phyloP scores from a whole-genome alignment of 2,797 vertebrate species.

The Chelmon rostratus region DNA sequence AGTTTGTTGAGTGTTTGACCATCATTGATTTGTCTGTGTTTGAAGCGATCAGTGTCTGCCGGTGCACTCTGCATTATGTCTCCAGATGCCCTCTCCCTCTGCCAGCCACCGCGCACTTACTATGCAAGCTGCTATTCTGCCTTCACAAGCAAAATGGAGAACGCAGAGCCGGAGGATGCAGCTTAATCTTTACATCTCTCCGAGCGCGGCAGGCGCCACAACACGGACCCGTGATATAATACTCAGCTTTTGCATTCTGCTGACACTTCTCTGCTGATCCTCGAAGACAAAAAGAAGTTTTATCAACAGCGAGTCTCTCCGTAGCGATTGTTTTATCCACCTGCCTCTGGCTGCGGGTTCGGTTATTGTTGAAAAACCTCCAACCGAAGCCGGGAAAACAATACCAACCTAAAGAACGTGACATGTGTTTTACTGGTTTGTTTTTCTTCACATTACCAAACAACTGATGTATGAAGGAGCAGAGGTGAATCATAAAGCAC shows the following conservation, averaged over 20 bases:
- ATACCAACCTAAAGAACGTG: constrained; percentile 22
- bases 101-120: constrained; percentile 30
- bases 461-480: constrained; percentile 19
- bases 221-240: constrained; percentile 42
- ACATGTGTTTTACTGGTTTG: constrained; percentile 23
- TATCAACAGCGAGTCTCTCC: constrained; percentile 43
- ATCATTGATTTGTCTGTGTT: constrained; percentile 54
- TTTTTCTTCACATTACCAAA: constrained; percentile 8
- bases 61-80: constrained; percentile 49
- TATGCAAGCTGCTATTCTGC: constrained; percentile 55
- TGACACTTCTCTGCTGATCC: constrained; percentile 57
- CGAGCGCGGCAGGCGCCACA: constrained; percentile 31
- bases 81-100: constrained; percentile 35
- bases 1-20: constrained; percentile 31
- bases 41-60: constrained; percentile 46
- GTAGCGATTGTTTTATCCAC: constrained; percentile 28
- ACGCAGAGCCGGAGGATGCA: constrained; percentile 25
- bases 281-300: constrained; percentile 53
- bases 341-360: constrained; percentile 20
- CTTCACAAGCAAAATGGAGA: constrained; percentile 60
- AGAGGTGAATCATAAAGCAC: constrained; percentile 48
- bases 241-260: constrained; percentile 55
- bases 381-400: constrained; percentile 18
- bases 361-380: constrained; percentile 29
- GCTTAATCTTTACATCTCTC: constrained; percentile 62